Evolutionary conservation across 2,888 invertebrate species (phyloP).

Genomic region (Dicyrtoma fusca): DNA sequence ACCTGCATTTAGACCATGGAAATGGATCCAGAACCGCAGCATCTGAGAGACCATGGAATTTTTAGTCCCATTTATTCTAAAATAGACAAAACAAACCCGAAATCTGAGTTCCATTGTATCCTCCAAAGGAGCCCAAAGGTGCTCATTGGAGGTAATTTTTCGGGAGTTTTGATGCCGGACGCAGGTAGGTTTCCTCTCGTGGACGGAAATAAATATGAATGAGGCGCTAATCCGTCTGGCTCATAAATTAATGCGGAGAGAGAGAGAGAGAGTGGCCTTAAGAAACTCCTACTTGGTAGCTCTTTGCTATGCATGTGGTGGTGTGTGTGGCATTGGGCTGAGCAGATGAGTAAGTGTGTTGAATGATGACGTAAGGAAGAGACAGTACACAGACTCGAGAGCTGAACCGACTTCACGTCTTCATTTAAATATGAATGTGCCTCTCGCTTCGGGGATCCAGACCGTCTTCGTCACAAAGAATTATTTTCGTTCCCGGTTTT

Average conservation of each 20-base stretch:
- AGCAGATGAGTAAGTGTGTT: too few species aligned
- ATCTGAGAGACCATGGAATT: too few species aligned
- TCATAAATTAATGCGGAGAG: background rate
- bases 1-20: too few species aligned
- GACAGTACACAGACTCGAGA: background rate
- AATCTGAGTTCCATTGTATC: too few species aligned
- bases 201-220: slow-evolving; percentile 23
- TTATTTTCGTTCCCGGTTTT: slow-evolving; percentile 11
- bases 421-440: slow-evolving; percentile 22
- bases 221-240: slow-evolving; percentile 23
- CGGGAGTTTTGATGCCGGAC: too few species aligned
- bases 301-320: background rate
- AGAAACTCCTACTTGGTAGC: background rate
- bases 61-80: too few species aligned
- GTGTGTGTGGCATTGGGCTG: background rate
- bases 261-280: background rate
- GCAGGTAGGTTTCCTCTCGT: too few species aligned
- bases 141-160: too few species aligned
- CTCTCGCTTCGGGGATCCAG: slow-evolving; percentile 4
- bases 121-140: too few species aligned
- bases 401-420: too few species aligned
- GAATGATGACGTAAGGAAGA: slow-evolving; percentile 6
- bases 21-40: too few species aligned
- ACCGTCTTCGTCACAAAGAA: background rate
- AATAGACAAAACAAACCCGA: too few species aligned